Evolutionary conservation across 2,797 vertebrate genomes (phyloP).

Genomic region (Alectoris magna): DNA sequence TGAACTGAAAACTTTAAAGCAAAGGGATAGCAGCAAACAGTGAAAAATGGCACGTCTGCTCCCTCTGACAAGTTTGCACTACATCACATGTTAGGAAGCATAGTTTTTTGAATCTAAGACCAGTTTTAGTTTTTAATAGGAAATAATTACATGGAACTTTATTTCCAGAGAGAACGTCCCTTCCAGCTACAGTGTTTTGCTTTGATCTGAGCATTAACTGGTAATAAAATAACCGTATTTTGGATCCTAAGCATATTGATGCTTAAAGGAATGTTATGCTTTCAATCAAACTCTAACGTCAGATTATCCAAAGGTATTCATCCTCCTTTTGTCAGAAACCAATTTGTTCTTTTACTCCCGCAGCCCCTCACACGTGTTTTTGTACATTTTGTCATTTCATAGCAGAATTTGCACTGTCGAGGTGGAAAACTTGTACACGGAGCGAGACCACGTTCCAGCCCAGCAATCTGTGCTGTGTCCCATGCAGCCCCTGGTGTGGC

Average conservation of each 20-base stretch:
- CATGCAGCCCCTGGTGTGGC: not conserved
- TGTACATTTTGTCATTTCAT: slow-evolving; percentile 1
- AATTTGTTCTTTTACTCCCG: slow-evolving; percentile 30
- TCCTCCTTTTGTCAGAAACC: slow-evolving; percentile 52
- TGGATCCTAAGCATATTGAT: slow-evolving; percentile 42
- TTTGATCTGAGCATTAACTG: slow-evolving; percentile 59
- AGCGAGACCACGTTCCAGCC: not conserved
- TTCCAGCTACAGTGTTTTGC: slow-evolving; percentile 53
- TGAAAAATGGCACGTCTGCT: slow-evolving; percentile 47
- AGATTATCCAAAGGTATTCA: slow-evolving; percentile 57
- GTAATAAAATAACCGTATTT: slow-evolving; percentile 64
- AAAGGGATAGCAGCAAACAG: slow-evolving; percentile 31
- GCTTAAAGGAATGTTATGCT: slow-evolving; percentile 71
- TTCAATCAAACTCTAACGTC: slow-evolving; percentile 62
- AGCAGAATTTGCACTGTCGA: not conserved
- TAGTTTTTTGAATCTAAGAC: slow-evolving; percentile 46
- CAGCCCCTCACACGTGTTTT: slow-evolving; percentile 45
- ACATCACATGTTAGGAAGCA: slow-evolving; percentile 35
- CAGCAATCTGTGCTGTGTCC: slow-evolving; percentile 9
- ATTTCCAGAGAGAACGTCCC: slow-evolving; percentile 52
- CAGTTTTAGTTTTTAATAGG: slow-evolving; percentile 60
- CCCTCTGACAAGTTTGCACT: slow-evolving; percentile 45
- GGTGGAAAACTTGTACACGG: slow-evolving; percentile 33
- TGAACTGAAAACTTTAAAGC: slow-evolving; percentile 58
- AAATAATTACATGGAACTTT: slow-evolving; percentile 67